Evolutionary conservation across 1,140 invertebrate species (phyloP).

Genomic region (Diabrotica undecimpunctata): DNA sequence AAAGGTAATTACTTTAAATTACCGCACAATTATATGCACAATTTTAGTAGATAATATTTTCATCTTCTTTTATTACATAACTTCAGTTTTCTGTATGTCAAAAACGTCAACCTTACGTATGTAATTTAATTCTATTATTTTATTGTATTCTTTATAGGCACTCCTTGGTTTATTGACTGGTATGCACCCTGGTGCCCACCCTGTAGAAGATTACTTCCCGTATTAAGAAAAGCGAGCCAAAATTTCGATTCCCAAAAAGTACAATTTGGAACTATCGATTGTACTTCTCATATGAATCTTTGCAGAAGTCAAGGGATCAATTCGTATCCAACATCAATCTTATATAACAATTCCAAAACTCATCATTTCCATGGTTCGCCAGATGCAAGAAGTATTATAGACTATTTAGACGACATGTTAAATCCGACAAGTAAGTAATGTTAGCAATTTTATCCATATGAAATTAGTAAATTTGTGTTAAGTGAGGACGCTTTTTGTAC

Average conservation of each 20-base stretch:
- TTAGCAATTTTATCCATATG: not conserved
- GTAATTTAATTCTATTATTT: slow-evolving; percentile 12
- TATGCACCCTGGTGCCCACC: slow-evolving; percentile 85
- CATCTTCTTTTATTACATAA: too few species aligned
- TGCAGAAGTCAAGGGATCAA: slow-evolving; percentile 62
- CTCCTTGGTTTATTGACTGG: slow-evolving; percentile 73
- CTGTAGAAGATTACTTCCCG: slow-evolving; percentile 68
- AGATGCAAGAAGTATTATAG: slow-evolving; percentile 57
- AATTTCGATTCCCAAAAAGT: slow-evolving; percentile 50
- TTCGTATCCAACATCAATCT: slow-evolving; percentile 71
- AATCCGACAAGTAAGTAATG: slow-evolving; percentile 49
- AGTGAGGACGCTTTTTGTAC: too few species aligned
- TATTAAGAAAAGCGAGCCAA: slow-evolving; percentile 66
- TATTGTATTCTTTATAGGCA: slow-evolving; percentile 42
- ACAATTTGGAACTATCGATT: slow-evolving; percentile 67
- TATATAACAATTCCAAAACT: slow-evolving; percentile 63
- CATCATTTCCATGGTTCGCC: slow-evolving; percentile 62
- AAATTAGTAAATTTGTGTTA: too few species aligned
- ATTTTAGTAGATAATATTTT: slow-evolving; percentile 5
- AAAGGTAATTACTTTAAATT: slow-evolving; percentile 38
- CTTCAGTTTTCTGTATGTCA: too few species aligned
- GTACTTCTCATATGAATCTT: slow-evolving; percentile 53
- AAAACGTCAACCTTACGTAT: too few species aligned
- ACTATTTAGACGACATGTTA: slow-evolving; percentile 64
- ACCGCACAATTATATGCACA: too few species aligned